Conservation (phyloP, 2,888 invertebrate species). For the Drosophila cognata region DNA sequence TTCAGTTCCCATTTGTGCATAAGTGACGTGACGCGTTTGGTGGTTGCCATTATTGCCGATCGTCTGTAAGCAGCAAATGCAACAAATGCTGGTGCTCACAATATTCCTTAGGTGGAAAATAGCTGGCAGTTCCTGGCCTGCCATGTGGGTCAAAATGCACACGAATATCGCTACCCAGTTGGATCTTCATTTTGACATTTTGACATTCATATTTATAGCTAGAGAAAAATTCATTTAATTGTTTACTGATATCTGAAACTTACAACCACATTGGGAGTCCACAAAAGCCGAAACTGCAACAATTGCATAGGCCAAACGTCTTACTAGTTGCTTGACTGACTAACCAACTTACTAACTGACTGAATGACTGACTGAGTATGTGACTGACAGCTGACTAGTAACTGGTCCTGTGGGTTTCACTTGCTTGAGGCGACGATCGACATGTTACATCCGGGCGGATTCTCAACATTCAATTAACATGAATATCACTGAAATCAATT, state of each 20-base stretch:
- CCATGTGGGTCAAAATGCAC: slow-evolving; percentile 74
- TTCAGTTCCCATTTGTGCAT: slow-evolving; percentile 57
- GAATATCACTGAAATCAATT: slow-evolving; percentile 72
- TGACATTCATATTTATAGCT: slow-evolving; percentile 76
- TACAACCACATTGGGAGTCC: slow-evolving; percentile 29
- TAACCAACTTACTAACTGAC: slow-evolving; percentile 7
- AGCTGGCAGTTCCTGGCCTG: slow-evolving; percentile 65
- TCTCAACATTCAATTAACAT: slow-evolving; percentile 57
- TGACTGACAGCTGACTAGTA: slow-evolving; percentile 57
- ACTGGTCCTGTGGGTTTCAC: slow-evolving; percentile 23
- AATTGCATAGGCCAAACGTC: slow-evolving; percentile 15
- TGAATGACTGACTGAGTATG: slow-evolving; percentile 29
- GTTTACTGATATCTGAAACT: slow-evolving; percentile 71
- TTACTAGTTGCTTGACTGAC: slow-evolving; percentile 13
- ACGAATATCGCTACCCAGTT: slow-evolving; percentile 47
- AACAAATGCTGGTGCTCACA: slow-evolving; percentile 76
- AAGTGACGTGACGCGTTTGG: slow-evolving; percentile 50
- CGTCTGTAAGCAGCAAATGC: slow-evolving; percentile 36
- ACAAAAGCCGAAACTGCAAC: slow-evolving; percentile 14
- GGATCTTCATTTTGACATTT: slow-evolving; percentile 49
- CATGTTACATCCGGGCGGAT: slow-evolving; percentile 71
- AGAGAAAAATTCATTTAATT: slow-evolving; percentile 67
- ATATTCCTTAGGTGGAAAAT: slow-evolving; percentile 78
- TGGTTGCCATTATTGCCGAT: slow-evolving; percentile 51
- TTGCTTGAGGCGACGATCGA: slow-evolving; percentile 61